A percentile compares a stretch with the other conserved stretches of the same genome.
Conservation (phyloP, 2,113 vertebrate species). For the Monopterus albus region DNA sequence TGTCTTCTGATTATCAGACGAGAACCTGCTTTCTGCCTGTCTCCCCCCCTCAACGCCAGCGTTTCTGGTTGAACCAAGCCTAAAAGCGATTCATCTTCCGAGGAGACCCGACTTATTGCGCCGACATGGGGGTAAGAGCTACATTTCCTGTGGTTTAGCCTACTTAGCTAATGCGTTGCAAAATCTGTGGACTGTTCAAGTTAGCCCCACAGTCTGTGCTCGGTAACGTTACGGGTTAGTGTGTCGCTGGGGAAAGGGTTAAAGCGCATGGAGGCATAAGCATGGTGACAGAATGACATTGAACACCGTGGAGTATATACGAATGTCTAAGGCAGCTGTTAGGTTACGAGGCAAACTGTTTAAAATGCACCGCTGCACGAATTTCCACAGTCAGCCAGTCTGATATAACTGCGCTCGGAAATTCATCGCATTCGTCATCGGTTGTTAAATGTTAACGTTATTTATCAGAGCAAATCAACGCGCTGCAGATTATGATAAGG, state of each 20-base stretch:
- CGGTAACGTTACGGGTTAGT: not conserved
- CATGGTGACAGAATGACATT: conserved; percentile 50
- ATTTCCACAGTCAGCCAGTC: not conserved
- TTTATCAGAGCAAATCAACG: not conserved
- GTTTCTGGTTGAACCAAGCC: conserved; percentile 50
- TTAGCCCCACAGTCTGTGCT: not conserved
- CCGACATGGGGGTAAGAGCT: conserved; percentile 82
- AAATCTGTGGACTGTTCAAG: not conserved
- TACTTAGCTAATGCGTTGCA: too few relatives aligned
- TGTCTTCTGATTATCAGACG: conserved; percentile 2
- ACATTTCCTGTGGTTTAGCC: fast-evolving
- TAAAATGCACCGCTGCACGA: not conserved
- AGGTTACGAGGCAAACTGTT: not conserved
- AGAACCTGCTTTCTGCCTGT: not conserved
- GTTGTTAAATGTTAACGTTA: too few relatives aligned
- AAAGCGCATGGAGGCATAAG: not conserved
- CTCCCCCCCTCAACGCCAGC: conserved; percentile 33
- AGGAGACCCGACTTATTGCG: conserved; percentile 71
- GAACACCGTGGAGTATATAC: conserved; percentile 18
- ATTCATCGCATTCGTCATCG: not conserved
- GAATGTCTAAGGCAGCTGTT: not conserved
- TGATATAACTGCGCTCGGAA: not conserved
- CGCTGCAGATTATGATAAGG: not conserved
- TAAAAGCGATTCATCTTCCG: conserved; percentile 47
- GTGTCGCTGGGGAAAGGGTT: conserved; percentile 18